Evolutionary conservation across 1,140 invertebrate genomes (phyloP).

Genomic region (Drosophila neocordata): DNA sequence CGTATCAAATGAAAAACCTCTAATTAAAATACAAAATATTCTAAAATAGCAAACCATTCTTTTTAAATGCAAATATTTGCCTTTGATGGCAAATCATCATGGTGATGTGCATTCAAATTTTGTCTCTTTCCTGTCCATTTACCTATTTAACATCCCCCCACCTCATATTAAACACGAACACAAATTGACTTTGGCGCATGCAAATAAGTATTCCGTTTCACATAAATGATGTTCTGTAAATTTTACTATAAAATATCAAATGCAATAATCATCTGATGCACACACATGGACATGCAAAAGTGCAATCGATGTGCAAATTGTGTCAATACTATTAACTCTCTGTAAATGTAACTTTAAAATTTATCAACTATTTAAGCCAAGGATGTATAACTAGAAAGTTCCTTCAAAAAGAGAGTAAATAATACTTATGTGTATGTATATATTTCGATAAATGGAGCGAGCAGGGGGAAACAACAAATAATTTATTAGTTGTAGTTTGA

Average conservation of each 20-base stretch:
- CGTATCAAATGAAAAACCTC: not conserved
- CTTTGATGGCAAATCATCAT: constrained; percentile 7
- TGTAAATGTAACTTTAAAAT: constrained; percentile 2
- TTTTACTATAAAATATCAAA: constrained; percentile 4
- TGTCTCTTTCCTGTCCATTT: not conserved
- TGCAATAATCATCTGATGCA: not conserved
- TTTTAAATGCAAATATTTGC: constrained; percentile 6
- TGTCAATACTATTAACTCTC: constrained; percentile 10
- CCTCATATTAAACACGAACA: not conserved
- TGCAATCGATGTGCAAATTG: constrained; percentile 14
- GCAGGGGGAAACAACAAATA: too few relatives aligned
- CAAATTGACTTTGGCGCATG: constrained; percentile 10
- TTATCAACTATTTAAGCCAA: not conserved
- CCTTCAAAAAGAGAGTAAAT: too few relatives aligned
- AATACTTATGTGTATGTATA: too few relatives aligned
- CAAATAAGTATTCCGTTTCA: constrained; percentile 14
- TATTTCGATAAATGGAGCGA: not conserved
- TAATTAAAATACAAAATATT: constrained; percentile 11
- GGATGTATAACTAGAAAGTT: too few relatives aligned
- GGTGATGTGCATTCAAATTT: not conserved
- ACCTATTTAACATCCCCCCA: too few relatives aligned
- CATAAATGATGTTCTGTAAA: constrained; percentile 16
- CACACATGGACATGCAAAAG: constrained; percentile 5
- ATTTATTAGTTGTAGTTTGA: not conserved
- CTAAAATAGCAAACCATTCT: not conserved